A percentile compares a stretch with the other conserved stretches of the same genome.
Conservation (phyloP, 2,888 invertebrate genomes). For the Tetragonula carbonaria region DNA sequence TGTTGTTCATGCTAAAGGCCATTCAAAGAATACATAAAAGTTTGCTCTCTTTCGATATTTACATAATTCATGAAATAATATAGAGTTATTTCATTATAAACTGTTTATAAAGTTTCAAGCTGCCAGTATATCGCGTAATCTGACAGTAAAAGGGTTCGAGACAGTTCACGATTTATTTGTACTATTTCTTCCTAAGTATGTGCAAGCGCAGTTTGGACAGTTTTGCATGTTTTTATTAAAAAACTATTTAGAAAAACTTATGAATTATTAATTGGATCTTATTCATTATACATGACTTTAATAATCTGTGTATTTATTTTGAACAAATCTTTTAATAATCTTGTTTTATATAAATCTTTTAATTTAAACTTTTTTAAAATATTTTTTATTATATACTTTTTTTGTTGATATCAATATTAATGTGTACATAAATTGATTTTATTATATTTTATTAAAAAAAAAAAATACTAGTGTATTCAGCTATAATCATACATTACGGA, state of each 20-base stretch:
- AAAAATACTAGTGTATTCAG: constrained; percentile 28
- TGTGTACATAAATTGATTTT: constrained; percentile 17
- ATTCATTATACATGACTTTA: not conserved
- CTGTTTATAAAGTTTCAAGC: constrained; percentile 37
- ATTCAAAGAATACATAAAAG: constrained; percentile 43
- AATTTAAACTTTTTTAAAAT: constrained; percentile 2
- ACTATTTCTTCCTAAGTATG: not conserved
- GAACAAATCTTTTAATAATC: not conserved
- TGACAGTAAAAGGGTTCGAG: constrained; percentile 29
- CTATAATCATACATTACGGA: constrained; percentile 30
- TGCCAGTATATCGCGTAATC: constrained; percentile 44
- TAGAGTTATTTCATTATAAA: constrained; percentile 26
- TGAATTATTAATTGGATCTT: constrained; percentile 4
- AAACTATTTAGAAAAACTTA: not conserved
- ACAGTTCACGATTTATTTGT: constrained; percentile 16
- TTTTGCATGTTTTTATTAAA: not conserved
- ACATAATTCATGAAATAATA: constrained; percentile 30
- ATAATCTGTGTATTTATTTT: not conserved
- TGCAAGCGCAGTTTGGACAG: constrained; percentile 8
- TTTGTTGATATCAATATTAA: constrained; percentile 2
- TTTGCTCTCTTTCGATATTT: constrained; percentile 47
- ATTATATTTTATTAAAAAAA: constrained; percentile 1
- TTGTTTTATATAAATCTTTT: too few species aligned
- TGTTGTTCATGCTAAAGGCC: constrained; percentile 56
- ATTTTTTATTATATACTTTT: not conserved